phyloP scores from a whole-genome alignment of 2,113 vertebrate genomes.

The Archocentrus centrarchus region DNA sequence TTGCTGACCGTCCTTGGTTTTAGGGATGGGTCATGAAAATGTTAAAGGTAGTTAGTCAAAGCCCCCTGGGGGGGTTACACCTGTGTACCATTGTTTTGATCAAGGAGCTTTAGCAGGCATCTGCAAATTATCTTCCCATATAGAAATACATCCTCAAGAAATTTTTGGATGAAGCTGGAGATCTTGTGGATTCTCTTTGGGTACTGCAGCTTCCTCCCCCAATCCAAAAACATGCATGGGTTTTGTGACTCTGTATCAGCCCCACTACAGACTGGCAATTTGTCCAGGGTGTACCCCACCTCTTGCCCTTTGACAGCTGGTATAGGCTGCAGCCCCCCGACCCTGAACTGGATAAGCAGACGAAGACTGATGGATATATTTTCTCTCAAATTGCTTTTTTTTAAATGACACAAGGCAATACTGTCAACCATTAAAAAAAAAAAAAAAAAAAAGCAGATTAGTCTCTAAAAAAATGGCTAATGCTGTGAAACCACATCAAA shows the following conservation, averaged over 20 bases:
- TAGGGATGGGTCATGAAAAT: not conserved
- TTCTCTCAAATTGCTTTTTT: not conserved
- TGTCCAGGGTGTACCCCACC: not conserved
- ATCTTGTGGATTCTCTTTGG: no score
- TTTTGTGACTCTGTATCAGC: no score
- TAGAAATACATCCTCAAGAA: not conserved
- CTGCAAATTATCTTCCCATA: not conserved
- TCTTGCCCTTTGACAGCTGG: not conserved
- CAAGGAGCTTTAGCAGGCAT: not conserved
- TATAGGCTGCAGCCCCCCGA: not conserved
- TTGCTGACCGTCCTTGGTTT: not conserved
- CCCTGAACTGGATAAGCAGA: not conserved
- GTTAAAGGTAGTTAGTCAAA: constrained; percentile 3
- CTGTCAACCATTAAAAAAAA: not conserved
- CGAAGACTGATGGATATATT: not conserved
- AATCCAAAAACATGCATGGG: no score
- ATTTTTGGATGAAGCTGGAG: not conserved
- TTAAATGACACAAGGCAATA: not conserved
- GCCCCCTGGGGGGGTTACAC: no score
- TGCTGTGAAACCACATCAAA: not conserved
- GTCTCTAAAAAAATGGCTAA: not conserved
- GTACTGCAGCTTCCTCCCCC: no score
- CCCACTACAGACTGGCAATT: no score
- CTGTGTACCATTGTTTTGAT: not conserved
- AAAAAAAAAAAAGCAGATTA: not conserved